Base-by-base conservation (phyloP, 2,113 vertebrate species). In the Patagioenas fasciata region DNA sequence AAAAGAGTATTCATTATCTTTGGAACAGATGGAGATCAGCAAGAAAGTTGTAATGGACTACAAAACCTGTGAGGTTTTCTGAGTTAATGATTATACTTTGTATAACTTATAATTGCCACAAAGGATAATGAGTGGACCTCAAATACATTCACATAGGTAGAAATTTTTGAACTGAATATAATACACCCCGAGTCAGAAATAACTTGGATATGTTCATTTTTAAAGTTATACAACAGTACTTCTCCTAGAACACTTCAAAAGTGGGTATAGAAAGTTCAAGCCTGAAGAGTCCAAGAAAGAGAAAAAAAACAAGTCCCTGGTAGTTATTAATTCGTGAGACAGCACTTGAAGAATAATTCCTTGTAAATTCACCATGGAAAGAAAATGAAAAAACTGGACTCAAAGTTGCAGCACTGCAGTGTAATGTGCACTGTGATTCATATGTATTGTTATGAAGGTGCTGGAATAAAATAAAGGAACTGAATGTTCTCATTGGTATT, bases 401-500 rank as follows among this genome's bases (percentile, higher is more conserved):
- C 31, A 54, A 5, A 75, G 5, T 77, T 69, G 14, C n/a, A 67
- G 29, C 44, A 36, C 50, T 14, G 2, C 38, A 58, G 15, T 58
- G 38, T 57, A 75, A 89, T 60, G 15, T 65, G 54, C 2, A 5
- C 6, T 62, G 4, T 79, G 79, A 84, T 82, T 92, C 80, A 69
- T 69, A 47, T 0, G 6, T 57, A 69, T 82, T 61, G 40, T 75
- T 79, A 66, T 15, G 50, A 86, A 89, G 53, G n/a, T 62, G 34
- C 11, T 92, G 56, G 67, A 85, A 91, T 82, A 85, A 94, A 85
- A 89, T 44, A 87, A 85, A 85, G 31, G 44, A 74, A 72, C 61
- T 32, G 44, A 80, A 85, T 80, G 62, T 87, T 93, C 87, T 87
- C 31, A 19, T 23, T 81, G 87, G 66, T 89, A 79, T 91, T 94